phyloP scores from a whole-genome alignment of 2,888 invertebrate genomes.

The Eulithis testata region DNA sequence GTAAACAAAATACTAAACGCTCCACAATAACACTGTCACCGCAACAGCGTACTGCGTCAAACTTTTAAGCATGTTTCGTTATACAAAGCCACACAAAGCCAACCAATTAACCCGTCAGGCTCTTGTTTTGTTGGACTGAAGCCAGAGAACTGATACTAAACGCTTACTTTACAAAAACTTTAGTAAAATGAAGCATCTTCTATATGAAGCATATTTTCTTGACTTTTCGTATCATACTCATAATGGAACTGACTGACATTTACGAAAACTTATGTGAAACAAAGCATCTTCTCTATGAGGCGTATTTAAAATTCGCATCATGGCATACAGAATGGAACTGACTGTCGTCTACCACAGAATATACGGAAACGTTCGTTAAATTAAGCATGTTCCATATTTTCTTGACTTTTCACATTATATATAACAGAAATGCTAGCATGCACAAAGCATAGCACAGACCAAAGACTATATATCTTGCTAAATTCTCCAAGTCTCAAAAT shows the following conservation, averaged over 20 bases:
- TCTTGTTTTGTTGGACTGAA: slow-evolving; percentile 33
- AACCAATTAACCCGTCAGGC: slow-evolving; percentile 38
- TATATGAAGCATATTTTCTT: neutral
- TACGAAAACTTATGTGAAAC: too few relatives aligned
- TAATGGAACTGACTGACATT: too few relatives aligned
- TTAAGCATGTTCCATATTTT: neutral
- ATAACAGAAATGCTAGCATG: too few relatives aligned
- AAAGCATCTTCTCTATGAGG: neutral
- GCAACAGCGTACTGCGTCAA: slow-evolving; percentile 18
- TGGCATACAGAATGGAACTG: too few relatives aligned
- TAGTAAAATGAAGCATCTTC: neutral
- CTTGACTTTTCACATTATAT: neutral
- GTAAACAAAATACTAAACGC: neutral
- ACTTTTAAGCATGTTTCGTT: slow-evolving; percentile 24
- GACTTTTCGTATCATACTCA: neutral
- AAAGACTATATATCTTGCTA: too few relatives aligned
- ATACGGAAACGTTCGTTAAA: too few relatives aligned
- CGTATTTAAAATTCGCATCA: neutral
- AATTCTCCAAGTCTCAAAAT: too few relatives aligned
- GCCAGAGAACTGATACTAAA: slow-evolving; percentile 34
- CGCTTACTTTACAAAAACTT: slow-evolving; percentile 21
- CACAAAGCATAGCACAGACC: too few relatives aligned
- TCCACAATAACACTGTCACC: slow-evolving; percentile 17
- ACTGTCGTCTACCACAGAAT: too few relatives aligned
- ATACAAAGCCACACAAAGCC: slow-evolving; percentile 33